Evolutionary conservation across 2,113 vertebrate species (phyloP), one percentile per base, ranked within the genome.

Genomic region (Xenopus laevis): DNA sequence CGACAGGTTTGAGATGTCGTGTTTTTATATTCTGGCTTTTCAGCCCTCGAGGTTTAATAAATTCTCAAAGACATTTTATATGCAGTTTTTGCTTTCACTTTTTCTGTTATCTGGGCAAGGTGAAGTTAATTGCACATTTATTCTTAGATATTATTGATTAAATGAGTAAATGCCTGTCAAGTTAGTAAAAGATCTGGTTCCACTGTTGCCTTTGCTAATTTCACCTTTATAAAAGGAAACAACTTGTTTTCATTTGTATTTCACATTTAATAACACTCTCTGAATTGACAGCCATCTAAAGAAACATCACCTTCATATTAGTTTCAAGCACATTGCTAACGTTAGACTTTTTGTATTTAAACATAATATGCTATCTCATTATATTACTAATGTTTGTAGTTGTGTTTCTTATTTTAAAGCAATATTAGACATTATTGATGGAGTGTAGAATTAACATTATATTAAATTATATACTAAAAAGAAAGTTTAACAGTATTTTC

Each of bases 121-220:
- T 77, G 74, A 70, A 70, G 59, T 55, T 57, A 64, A 69, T 64
- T 46, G 67, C 21, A 70, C 46, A 33, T 77, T 77, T 77, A 64
- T 77, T 70, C 74, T 77, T 77, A 64, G 74, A 70, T 68, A 52
- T 69, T 77, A 77, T 77, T 77, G 74, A 77, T 77, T 58, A 70
- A 57, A 61, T 70, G n/a, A 70, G 67, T 64, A 57, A 33, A 77
- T 70, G 74, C 74, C 59, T 70, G 58, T 70, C 74, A 70, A 50
- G 67, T 77, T 64, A 70, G 30, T 45, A 70, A 52, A 70, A 77
- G 58, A 70, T 70, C 68, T 61, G 27, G 66, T 77, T 64, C 69
- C 74, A 77, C 67, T 70, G 64, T 77, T 77, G 69, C 67, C 74
- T 77, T 70, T 77, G 73, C 67, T 75, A 77, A 70, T 77, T 77